Conservation (phyloP, 2,888 invertebrate species). For the Drosophila conformis region DNA sequence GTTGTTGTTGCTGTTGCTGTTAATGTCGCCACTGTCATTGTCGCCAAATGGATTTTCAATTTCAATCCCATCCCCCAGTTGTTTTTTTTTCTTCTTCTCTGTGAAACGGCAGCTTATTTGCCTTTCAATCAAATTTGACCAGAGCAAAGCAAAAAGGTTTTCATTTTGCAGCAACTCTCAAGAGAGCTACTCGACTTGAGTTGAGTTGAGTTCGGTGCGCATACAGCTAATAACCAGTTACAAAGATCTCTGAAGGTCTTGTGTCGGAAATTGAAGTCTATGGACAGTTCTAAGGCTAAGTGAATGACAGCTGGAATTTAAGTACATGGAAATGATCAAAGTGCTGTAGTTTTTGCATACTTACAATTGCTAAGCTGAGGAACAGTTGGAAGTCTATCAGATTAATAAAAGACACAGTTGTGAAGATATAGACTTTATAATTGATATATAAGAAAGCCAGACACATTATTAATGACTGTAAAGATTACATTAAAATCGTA, state of each 20-base stretch:
- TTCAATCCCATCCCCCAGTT: constrained; percentile 17
- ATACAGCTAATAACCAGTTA: constrained; percentile 51
- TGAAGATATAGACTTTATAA: neutral
- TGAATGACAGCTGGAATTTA: constrained; percentile 34
- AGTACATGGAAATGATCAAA: neutral
- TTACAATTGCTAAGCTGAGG: neutral
- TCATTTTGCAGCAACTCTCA: constrained; percentile 48
- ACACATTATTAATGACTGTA: neutral
- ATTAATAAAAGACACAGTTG: neutral
- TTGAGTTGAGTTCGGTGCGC: constrained; percentile 3
- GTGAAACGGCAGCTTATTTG: constrained; percentile 74
- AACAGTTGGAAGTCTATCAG: neutral
- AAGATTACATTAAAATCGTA: neutral
- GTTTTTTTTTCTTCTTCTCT: constrained; percentile 34
- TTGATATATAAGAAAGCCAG: neutral
- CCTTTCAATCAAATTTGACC: constrained; percentile 65
- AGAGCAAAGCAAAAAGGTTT: constrained; percentile 37
- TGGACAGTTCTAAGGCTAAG: constrained; percentile 18
- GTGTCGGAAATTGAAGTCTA: constrained; percentile 48
- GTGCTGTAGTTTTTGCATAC: neutral
- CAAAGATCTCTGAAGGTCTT: constrained; percentile 51
- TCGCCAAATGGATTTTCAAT: constrained; percentile 65
- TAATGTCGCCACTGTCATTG: constrained; percentile 50
- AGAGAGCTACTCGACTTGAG: constrained; percentile 42
- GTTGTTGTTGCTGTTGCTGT: constrained; percentile 31